Percentiles rank a stretch among this genome's conserved stretches.
Conservation (phyloP, 2,797 vertebrate genomes). For the Neopelma chrysocephalum region DNA sequence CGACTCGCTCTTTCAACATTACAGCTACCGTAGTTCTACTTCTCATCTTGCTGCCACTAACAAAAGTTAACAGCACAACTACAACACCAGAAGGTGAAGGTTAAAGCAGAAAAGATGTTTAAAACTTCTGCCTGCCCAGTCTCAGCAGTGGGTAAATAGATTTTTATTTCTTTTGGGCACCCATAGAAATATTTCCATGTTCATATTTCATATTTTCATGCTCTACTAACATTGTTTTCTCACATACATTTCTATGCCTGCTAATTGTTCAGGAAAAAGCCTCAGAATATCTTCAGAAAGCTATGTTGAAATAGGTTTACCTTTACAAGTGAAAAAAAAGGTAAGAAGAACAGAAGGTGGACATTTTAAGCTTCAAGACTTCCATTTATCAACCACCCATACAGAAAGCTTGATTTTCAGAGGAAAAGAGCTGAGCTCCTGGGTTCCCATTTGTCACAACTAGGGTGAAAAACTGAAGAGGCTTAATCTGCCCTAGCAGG, state of each 20-base stretch:
- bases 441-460: slow-evolving; percentile 39
- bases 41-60: neutral
- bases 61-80: neutral
- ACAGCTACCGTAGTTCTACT: neutral
- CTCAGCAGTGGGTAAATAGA: rapidly evolving
- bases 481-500: neutral
- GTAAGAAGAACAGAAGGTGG: neutral
- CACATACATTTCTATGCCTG: neutral
- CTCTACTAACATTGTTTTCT: neutral
- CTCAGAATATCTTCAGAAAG: neutral
- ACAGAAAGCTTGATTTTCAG: neutral
- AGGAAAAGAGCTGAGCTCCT: neutral
- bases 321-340: neutral
- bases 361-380: neutral
- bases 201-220: neutral
- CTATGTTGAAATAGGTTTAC: neutral
- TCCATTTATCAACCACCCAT: slow-evolving; percentile 5
- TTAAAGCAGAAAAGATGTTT: neutral
- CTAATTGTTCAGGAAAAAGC: neutral
- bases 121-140: neutral
- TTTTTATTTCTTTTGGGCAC: neutral
- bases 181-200: neutral
- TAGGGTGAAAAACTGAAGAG: neutral
- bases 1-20: neutral
- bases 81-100: neutral